Percentiles rank a stretch among this genome's conserved stretches.
These are phyloP conservation scores for Sphaeramia orbicularis DNA, from an alignment of 2,797 vertebrate species.

Conservation along the genomic window DNA sequence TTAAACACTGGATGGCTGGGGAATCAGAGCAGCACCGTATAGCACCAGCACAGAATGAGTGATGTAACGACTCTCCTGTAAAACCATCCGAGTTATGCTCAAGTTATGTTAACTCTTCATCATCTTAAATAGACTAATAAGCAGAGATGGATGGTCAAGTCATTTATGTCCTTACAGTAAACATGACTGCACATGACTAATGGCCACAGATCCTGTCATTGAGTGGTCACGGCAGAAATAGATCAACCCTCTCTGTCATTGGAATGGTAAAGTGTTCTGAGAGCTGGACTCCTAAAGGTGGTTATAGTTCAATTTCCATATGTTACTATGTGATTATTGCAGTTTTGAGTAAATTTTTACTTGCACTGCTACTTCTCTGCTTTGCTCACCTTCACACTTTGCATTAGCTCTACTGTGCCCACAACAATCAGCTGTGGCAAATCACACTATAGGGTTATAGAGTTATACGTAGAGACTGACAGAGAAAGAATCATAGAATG, in stretches of 20 bases:
- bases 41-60: slow-evolving; percentile 45
- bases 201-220: slow-evolving; percentile 71
- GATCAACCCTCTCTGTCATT: slow-evolving; percentile 63
- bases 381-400: slow-evolving; percentile 54
- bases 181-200: slow-evolving; percentile 69
- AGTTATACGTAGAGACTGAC: not conserved
- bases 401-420: slow-evolving; percentile 43
- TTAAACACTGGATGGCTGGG: slow-evolving; percentile 65
- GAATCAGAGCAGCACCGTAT: slow-evolving; percentile 54
- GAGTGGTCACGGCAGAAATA: slow-evolving; percentile 67
- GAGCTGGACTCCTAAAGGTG: slow-evolving; percentile 29
- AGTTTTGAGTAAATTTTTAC: slow-evolving; percentile 27
- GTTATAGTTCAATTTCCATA: slow-evolving; percentile 22
- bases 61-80: slow-evolving; percentile 51
- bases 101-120: slow-evolving; percentile 47
- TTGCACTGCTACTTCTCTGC: slow-evolving; percentile 18
- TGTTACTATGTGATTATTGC: slow-evolving; percentile 31
- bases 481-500: slow-evolving; percentile 43
- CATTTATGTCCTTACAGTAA: slow-evolving; percentile 77
- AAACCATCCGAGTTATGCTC: slow-evolving; percentile 47
- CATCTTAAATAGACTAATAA: slow-evolving; percentile 11
- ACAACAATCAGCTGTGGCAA: slow-evolving; percentile 72
- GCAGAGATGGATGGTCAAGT: slow-evolving; percentile 70
- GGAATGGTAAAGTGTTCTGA: slow-evolving; percentile 29
- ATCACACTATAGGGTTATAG: slow-evolving; percentile 53